These are phyloP conservation scores for Pheosia gnoma DNA, from an alignment of 2,888 invertebrate genomes.

Conservation along the genomic window DNA sequence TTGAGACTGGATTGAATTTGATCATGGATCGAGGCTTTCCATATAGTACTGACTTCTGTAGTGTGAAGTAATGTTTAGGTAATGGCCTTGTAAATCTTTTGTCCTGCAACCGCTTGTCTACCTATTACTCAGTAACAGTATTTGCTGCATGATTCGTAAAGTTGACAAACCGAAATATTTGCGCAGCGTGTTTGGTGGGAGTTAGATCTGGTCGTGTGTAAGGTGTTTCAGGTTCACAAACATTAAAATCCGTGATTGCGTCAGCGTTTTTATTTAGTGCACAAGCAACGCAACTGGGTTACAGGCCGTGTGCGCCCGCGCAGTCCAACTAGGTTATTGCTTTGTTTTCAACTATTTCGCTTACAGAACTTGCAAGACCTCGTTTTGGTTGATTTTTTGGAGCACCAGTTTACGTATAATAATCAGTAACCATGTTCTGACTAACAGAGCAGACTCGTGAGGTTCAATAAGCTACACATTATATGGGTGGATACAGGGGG, in stretches of 20 bases:
- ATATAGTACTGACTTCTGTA: too few relatives aligned
- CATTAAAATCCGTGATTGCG: conserved; percentile 13
- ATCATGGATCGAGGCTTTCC: too few relatives aligned
- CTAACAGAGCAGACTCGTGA: too few relatives aligned
- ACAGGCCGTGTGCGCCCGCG: conserved; percentile 27
- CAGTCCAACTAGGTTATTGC: conserved; percentile 43
- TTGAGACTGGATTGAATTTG: too few relatives aligned
- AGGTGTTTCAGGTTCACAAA: neutral
- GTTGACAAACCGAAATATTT: too few relatives aligned
- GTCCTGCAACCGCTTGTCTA: too few relatives aligned
- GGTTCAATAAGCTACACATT: too few relatives aligned
- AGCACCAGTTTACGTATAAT: neutral
- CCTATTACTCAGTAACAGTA: too few relatives aligned
- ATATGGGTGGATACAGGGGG: too few relatives aligned
- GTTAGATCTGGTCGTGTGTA: neutral
- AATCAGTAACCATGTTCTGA: neutral
- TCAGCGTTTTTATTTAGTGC: conserved; percentile 15
- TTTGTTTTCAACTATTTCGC: conserved; percentile 48
- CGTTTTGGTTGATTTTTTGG: conserved; percentile 11
- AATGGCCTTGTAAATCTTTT: too few relatives aligned
- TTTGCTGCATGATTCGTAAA: too few relatives aligned
- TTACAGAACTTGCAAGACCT: conserved; percentile 28
- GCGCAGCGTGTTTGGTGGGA: neutral
- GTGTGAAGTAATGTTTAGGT: too few relatives aligned
- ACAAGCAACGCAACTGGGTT: conserved; percentile 27